These are phyloP conservation scores for Drosophila nigricruria DNA, from an alignment of 2,888 invertebrate species.

Conservation along the genomic window DNA sequence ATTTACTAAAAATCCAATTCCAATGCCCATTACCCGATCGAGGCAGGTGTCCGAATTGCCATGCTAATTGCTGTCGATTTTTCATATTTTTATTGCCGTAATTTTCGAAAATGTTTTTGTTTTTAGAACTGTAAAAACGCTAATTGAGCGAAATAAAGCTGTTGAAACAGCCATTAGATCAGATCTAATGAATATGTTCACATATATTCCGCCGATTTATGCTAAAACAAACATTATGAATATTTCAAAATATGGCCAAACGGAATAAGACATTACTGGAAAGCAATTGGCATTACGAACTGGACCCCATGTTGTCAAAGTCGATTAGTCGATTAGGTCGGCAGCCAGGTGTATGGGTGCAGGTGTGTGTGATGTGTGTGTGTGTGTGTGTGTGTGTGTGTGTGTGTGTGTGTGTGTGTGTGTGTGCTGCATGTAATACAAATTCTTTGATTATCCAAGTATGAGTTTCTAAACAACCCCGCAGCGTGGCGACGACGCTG, in stretches of 20 bases:
- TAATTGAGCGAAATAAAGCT: conserved; percentile 69
- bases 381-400: conserved; percentile 7
- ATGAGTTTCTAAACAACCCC: conserved; percentile 46
- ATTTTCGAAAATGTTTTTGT: conserved; percentile 36
- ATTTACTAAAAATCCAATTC: conserved; percentile 10
- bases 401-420: neutral
- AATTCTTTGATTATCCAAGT: conserved; percentile 50
- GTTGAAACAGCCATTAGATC: conserved; percentile 55
- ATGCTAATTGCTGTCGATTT: conserved; percentile 48
- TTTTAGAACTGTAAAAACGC: conserved; percentile 47
- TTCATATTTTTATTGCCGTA: conserved; percentile 64
- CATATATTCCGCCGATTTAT: conserved; percentile 33
- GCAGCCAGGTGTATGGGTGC: neutral
- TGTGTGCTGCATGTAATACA: conserved; percentile 16
- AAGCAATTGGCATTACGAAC: conserved; percentile 1
- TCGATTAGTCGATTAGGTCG: conserved; percentile 50
- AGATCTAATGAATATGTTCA: conserved; percentile 24
- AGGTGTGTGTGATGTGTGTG: neutral
- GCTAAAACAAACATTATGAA: conserved; percentile 61
- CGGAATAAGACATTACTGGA: neutral
- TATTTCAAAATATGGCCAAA: conserved; percentile 41
- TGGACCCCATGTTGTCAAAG: conserved; percentile 68
- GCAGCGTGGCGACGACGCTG: neutral
- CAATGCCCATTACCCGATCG: neutral
- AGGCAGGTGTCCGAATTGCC: conserved; percentile 29